phyloP scores from a whole-genome alignment of 2,797 vertebrate genomes.

The Lepidocolaptes lacrymiger region DNA sequence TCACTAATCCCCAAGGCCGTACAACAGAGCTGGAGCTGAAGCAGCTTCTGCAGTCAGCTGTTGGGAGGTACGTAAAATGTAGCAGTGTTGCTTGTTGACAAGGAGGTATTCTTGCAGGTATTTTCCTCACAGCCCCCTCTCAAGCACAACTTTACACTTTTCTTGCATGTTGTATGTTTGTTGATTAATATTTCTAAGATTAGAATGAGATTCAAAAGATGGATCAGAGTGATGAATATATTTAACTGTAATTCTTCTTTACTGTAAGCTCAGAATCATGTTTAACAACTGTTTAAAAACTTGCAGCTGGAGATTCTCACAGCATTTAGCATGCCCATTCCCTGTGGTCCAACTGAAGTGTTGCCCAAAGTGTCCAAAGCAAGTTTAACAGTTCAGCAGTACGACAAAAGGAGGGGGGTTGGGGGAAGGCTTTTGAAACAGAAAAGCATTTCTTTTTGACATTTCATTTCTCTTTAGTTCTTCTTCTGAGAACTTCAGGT shows the following conservation, averaged over 20 bases:
- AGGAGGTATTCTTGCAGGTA: background rate
- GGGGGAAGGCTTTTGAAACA: background rate
- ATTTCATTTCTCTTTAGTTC: background rate
- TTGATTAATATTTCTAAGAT: background rate
- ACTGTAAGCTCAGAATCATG: background rate
- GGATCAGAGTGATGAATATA: background rate
- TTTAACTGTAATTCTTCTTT: background rate
- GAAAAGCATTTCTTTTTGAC: background rate
- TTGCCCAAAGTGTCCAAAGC: background rate
- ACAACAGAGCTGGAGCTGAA: conserved; percentile 45
- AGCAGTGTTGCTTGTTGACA: background rate
- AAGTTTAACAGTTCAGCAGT: background rate
- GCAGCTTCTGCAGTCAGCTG: conserved; percentile 56
- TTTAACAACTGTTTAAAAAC: background rate
- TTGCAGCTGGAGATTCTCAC: background rate
- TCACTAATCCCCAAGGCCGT: conserved; percentile 58
- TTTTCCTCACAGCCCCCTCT: background rate
- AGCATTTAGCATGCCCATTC: background rate
- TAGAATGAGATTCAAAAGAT: background rate
- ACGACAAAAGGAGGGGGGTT: background rate
- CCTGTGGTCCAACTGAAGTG: background rate
- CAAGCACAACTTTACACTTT: background rate
- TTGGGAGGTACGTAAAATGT: conserved; percentile 5
- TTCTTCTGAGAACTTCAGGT: background rate
- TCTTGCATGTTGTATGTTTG: background rate